Base-by-base conservation (phyloP, 2,113 vertebrate genomes). In the Pituophis catenifer region DNA sequence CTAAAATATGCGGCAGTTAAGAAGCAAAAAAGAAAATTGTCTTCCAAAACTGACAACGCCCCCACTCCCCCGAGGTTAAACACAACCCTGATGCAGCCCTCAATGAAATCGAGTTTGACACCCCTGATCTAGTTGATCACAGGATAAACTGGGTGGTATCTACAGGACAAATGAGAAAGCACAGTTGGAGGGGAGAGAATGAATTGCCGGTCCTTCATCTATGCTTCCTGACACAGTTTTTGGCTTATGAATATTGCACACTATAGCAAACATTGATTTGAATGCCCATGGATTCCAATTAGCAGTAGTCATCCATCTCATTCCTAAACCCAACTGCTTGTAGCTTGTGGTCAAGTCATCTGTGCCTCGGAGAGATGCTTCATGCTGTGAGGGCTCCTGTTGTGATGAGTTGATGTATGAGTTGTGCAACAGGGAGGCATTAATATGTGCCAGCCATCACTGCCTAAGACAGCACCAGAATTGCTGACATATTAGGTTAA, bases 311-410 rank as follows among this genome's bases (percentile, higher is more conserved):
- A 24, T 29, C 48, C 3, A 5, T 38, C 1, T 52, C 93, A 92
- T 81, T 88, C 94, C 92, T 94, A 94, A 95, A 93, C 94, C 92
- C 94, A 94, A 94, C 93, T 94, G 96, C 95, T 96, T 59, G 92
- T 94, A 96, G 95, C 94, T 96, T 96, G 94, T 96, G 96, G 95
- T 95, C 96, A 97, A 94, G 95, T 94, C 94, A 91, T 94, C 96
- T 92, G 91, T 97, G 95, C 92, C 96, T 96, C 93, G 91, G 59
- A 96, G 96, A 95, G 86, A 95, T 95, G 91, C 91, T 95, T 94
- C 95, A 92, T 89, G 75, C 93, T 93, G 90, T 88, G 88, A 94
- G 92, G 93, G 91, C 70, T 81, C 70, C 70, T 38, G 26, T 38
- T 26, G 44, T 12, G 92, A 90, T 89, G 59, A 94, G 87, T 96